Evolutionary conservation across 2,113 vertebrate species (phyloP).

Genomic region (Grammomys surdaster): DNA sequence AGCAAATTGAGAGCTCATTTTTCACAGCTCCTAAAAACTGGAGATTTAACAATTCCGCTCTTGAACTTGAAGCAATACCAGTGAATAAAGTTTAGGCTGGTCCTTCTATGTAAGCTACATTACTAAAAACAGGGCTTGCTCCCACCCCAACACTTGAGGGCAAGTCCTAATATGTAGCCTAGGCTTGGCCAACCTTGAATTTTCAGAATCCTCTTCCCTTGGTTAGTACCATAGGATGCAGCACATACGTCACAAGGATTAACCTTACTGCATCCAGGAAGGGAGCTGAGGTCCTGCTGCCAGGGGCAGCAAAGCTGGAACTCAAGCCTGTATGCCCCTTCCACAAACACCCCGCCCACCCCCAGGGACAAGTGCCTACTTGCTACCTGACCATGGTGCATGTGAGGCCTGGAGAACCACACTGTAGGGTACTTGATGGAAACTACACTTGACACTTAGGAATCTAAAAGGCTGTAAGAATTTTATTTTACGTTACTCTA

Average conservation of each 20-base stretch:
- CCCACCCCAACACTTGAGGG: not conserved
- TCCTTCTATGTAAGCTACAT: not conserved
- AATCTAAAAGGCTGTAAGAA: not conserved
- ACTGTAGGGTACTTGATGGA: not conserved
- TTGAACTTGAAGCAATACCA: not conserved
- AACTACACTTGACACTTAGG: not conserved
- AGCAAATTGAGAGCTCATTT: constrained; percentile 19
- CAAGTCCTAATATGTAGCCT: no score
- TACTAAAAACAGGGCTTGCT: not conserved
- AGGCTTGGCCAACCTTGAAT: not conserved
- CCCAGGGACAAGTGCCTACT: not conserved
- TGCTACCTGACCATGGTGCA: not conserved
- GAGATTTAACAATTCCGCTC: not conserved
- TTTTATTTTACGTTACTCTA: not conserved
- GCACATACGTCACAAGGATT: not conserved
- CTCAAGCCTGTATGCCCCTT: not conserved
- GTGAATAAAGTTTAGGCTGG: not conserved
- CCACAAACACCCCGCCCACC: not conserved
- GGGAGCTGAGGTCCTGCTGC: not conserved
- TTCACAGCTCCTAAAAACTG: not conserved
- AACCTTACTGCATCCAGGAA: not conserved
- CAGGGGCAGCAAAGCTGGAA: not conserved
- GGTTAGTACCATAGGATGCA: not conserved
- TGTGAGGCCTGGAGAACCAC: not conserved
- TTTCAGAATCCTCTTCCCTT: not conserved